Base-by-base conservation (phyloP, 1,140 invertebrate species). In the Diuraphis noxia region DNA sequence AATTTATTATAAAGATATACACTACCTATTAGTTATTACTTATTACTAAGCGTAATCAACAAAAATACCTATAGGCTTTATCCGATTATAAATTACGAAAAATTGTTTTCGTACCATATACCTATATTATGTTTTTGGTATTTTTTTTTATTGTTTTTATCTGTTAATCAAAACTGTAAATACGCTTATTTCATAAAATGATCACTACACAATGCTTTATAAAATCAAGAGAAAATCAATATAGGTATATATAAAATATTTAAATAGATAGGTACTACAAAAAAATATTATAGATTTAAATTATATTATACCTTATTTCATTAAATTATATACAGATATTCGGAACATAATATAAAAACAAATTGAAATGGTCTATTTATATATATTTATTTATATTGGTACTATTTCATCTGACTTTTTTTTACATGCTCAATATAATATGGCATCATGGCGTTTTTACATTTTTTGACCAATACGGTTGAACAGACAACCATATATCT, bases 1-100 rank as follows among this genome's bases (percentile, higher is more conserved):
- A 72, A 77, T 89, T 89, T 79, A 88, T 88, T 63, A 43, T 88
- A 72, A 79, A 77, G 40, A 34, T 23, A 89, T n/a, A 19, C n/a
- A 63, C 21, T 38, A 63, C 36, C 17, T n/a, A 52, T 63, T 63
- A 88, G 52, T n/a, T 49, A 49, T 46, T 63, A 13, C 1, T 30
- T 63, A 30, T n/a, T 72, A n/a, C 56, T n/a, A 63, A 4, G 21
- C n/a, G 30, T 79, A 79, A 25, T 23, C n/a, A 77, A 89, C 77
- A 89, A 43, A 10, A 89, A 89, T 88, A 34, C 40, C 30, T 72
- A 40, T 23, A 49, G 46, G 46, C 46, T 49, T 21, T 72, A 63
- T 13, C 52, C 41, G 41, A 19, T 17, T 46, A n/a, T 30, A 9
- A 63, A n/a, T n/a, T n/a, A n/a, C n/a, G n/a, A n/a, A n/a, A n/a